Evolutionary conservation across 2,113 vertebrate species (phyloP).

Genomic region (Cariama cristata): DNA sequence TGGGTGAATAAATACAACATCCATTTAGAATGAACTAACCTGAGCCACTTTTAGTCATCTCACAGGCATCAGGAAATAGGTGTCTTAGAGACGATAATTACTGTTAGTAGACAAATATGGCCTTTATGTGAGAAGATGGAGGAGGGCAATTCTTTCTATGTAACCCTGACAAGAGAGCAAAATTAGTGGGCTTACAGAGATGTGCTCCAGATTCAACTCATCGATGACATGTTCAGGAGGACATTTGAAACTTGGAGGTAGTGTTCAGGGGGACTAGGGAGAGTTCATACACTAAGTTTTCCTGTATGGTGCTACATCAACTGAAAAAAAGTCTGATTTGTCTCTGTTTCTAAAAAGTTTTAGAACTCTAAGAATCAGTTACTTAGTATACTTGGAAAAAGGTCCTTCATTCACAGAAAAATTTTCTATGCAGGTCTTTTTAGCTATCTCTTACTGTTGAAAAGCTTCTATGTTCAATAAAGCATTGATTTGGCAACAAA

Average conservation of each 20-base stretch:
- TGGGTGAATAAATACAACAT: background rate
- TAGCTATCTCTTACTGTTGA: background rate
- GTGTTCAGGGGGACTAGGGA: background rate
- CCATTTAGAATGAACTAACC: background rate
- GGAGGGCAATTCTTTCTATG: background rate
- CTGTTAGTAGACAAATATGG: background rate
- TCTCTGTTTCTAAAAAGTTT: background rate
- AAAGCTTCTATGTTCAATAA: background rate
- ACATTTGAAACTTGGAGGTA: background rate
- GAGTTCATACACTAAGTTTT: background rate
- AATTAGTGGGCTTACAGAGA: background rate
- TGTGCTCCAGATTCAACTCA: background rate
- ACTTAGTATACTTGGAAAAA: background rate
- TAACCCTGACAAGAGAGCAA: background rate
- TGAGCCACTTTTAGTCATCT: background rate
- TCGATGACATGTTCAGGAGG: background rate
- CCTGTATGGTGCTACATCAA: background rate
- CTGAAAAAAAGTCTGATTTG: background rate
- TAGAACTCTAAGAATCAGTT: background rate
- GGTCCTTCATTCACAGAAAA: background rate
- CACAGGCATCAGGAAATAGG: background rate
- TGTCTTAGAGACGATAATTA: background rate
- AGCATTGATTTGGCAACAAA: background rate
- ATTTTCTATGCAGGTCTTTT: background rate
- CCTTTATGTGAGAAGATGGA: background rate